These are phyloP conservation scores for cattle (Bos taurus) DNA, from an alignment of 2,113 vertebrate genomes.

Conservation along the genomic window ARS-UCD2.0 NC_037334.1:50705501-50706000, in stretches of 20 bases:
- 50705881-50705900: background rate
- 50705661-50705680: background rate
- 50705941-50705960: background rate
- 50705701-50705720: background rate
- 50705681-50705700: background rate
- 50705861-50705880: background rate
- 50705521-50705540: background rate
- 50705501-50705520: background rate
- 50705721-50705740: background rate
- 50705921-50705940: background rate
- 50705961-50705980: background rate
- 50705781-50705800: background rate
- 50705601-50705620: constrained; percentile 1
- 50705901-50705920: background rate
- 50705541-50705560: background rate
- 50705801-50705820: background rate
- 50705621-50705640: background rate
- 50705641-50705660: background rate
- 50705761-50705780: background rate
- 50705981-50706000: background rate
- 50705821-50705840: background rate
- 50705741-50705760: background rate
- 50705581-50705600: background rate
- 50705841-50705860: background rate
- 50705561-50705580: constrained; percentile 15